Conservation (phyloP, 35 echinoderm and acorn worm species). For the Lytechinus variegatus region DNA sequence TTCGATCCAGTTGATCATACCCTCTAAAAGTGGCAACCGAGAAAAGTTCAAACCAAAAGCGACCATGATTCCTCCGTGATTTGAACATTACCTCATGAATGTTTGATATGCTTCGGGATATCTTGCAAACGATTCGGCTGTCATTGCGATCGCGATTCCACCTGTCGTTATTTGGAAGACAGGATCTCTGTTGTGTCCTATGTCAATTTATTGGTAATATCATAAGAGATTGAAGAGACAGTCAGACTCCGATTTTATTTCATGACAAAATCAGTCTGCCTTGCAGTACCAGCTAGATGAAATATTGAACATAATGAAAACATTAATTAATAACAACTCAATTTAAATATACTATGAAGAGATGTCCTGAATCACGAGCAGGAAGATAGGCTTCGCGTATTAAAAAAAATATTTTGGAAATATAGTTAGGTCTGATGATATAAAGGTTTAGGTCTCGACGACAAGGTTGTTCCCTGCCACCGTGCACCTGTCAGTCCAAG, state of each 20-base stretch:
- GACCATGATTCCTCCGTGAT: background rate
- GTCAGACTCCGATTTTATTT: background rate
- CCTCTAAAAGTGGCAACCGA: too few species aligned
- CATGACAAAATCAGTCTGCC: background rate
- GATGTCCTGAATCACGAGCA: too few species aligned
- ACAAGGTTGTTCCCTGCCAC: background rate
- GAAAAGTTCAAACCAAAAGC: too few species aligned
- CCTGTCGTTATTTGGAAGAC: background rate
- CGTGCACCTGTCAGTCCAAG: background rate
- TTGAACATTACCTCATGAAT: background rate
- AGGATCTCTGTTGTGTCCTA: background rate
- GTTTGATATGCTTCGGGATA: slow-evolving; percentile 11
- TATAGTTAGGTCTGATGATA: too few species aligned
- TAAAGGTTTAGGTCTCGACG: too few species aligned
- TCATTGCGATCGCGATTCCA: background rate
- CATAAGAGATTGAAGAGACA: background rate
- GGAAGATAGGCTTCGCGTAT: too few species aligned
- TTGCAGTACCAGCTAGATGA: background rate
- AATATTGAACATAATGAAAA: background rate
- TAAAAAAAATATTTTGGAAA: too few species aligned
- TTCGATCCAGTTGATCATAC: too few species aligned
- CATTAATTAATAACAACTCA: background rate
- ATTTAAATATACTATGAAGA: background rate
- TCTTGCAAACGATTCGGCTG: background rate
- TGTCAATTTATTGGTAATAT: background rate